Percentiles rank a stretch among this genome's conserved stretches.
Evolutionary conservation across 2,888 invertebrate genomes (phyloP).

Genomic region (Nasonovia ribisnigri): DNA sequence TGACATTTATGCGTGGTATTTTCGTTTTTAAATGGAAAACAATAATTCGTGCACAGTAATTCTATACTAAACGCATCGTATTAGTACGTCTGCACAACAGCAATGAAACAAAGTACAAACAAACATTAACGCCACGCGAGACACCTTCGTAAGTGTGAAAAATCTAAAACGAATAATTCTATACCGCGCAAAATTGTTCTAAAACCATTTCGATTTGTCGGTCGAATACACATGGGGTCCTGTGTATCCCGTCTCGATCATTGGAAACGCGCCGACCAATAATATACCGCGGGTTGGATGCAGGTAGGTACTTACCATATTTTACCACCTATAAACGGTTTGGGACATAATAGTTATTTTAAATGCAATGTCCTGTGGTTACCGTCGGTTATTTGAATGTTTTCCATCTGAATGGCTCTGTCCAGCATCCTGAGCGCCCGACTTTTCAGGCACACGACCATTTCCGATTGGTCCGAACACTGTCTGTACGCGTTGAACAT

Average conservation of each 20-base stretch:
- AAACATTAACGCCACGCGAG: neutral
- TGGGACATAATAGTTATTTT: neutral
- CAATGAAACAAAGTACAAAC: neutral
- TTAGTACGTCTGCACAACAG: neutral
- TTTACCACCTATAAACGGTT: neutral
- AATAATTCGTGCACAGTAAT: neutral
- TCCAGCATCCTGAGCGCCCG: constrained; percentile 78
- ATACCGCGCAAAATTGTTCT: neutral
- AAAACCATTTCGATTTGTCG: neutral
- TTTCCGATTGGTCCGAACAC: constrained; percentile 77
- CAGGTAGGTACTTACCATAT: neutral
- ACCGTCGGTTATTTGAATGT: constrained; percentile 77
- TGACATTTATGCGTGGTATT: neutral
- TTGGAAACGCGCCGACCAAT: neutral
- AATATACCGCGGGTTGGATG: neutral
- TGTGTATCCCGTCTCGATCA: neutral
- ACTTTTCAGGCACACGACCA: constrained; percentile 80
- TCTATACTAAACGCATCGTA: neutral
- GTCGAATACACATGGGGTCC: neutral
- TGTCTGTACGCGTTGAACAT: constrained; percentile 75
- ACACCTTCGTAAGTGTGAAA: neutral
- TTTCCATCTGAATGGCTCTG: constrained; percentile 76
- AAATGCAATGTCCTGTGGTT: neutral
- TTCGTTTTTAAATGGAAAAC: neutral
- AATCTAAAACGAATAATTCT: neutral